Conservation (phyloP, 2,797 vertebrate genomes). For the Remorina albescens region DNA sequence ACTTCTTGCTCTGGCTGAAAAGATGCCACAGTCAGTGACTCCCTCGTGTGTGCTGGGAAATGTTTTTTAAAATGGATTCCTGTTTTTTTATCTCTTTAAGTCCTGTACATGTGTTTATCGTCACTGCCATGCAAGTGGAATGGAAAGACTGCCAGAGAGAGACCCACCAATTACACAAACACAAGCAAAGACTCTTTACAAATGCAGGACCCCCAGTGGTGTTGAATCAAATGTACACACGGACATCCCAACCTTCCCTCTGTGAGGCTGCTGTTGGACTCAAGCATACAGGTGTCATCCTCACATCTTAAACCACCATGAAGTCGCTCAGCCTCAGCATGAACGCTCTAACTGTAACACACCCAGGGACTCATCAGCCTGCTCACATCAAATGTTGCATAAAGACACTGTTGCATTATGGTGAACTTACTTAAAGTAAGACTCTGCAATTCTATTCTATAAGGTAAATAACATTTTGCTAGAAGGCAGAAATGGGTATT, state of each 20-base stretch:
- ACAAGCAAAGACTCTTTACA: constrained; percentile 53
- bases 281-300: constrained; percentile 13
- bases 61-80: constrained; percentile 52
- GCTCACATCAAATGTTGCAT: constrained; percentile 20
- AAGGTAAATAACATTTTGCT: constrained; percentile 67
- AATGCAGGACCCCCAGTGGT: constrained; percentile 35
- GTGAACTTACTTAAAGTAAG: constrained; percentile 49
- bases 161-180: constrained; percentile 39
- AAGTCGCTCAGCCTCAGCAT: constrained; percentile 7
- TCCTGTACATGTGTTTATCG: constrained; percentile 66
- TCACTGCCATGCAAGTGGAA: constrained; percentile 76
- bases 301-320: constrained; percentile 20
- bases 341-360: constrained; percentile 8
- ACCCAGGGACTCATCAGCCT: constrained; percentile 31
- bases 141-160: constrained; percentile 61
- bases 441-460: constrained; percentile 57
- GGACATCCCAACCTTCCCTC: constrained; percentile 23
- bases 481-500: constrained; percentile 65
- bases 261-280: constrained; percentile 51
- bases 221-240: constrained; percentile 21
- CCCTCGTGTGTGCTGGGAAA: constrained; percentile 10
- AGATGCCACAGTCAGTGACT: constrained; percentile 44
- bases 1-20: constrained; percentile 53
- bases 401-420: constrained; percentile 45
- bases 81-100: constrained; percentile 54